These are phyloP conservation scores for Lasiurus borealis DNA, from an alignment of 2,113 vertebrate species.

Conservation along the genomic window DNA sequence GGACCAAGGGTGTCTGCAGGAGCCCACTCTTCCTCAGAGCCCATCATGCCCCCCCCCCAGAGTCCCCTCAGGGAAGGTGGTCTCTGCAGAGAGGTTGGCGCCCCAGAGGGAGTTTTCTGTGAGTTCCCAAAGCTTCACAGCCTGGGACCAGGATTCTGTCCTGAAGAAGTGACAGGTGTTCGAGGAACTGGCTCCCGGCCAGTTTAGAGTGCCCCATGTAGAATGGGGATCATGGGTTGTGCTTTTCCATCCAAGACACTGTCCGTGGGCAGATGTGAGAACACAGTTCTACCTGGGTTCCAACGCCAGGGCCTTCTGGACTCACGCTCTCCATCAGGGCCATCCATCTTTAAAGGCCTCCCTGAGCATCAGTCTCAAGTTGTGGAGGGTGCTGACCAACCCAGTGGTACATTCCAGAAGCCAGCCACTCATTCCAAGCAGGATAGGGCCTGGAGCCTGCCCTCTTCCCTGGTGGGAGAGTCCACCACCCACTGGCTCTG, in stretches of 20 bases:
- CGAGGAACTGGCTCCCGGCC: not conserved
- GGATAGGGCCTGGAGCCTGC: not conserved
- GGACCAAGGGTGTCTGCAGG: not conserved
- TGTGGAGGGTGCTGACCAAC: not conserved
- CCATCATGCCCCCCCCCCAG: not conserved
- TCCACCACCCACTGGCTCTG: not conserved
- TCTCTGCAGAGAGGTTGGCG: too few species aligned
- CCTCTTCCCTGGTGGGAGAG: not conserved
- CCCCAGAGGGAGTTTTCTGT: not conserved
- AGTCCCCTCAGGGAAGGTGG: too few species aligned
- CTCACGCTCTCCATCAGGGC: not conserved
- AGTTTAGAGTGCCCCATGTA: not conserved
- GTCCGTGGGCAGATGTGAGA: not conserved
- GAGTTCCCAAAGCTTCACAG: not conserved
- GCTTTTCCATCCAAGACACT: not conserved
- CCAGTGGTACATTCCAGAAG: not conserved
- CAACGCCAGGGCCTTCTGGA: too few species aligned
- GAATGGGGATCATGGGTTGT: not conserved
- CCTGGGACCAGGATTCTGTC: not conserved
- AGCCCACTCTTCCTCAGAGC: not conserved
- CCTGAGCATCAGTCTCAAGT: not conserved
- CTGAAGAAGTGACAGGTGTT: not conserved
- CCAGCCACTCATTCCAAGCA: not conserved
- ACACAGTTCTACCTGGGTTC: not conserved
- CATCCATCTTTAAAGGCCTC: not conserved